Base-by-base conservation (phyloP, 2,113 vertebrate genomes). In the Microtus richardsoni region DNA sequence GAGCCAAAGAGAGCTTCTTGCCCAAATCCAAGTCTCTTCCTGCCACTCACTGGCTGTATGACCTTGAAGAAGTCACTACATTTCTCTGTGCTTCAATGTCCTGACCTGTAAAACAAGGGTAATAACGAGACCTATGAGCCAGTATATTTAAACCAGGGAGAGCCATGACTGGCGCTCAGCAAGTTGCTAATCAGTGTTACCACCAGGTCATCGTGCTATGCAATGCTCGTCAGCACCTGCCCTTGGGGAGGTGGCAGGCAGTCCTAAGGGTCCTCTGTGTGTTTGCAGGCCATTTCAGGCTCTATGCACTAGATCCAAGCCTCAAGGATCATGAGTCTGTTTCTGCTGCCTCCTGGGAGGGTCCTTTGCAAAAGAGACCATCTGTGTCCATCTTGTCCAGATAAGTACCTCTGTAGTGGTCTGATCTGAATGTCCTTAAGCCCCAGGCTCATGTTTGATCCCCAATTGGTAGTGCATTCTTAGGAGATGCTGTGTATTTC, bases 121-220 rank as follows among this genome's bases (percentile, higher is more conserved):
- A 47, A 74, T 47, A 41, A 73, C 5, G 66, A 82, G 58, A 86
- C 26, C 22, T 93, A 12, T 84, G 26, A 6, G 24, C 19, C 28
- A 4, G n/a, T 58, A 0, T 28, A 36, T 79, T 90, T 77, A 66
- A 88, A 12, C 47, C 60, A 66, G 47, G 3, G 14, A 91, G 75
- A 39, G 16, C 28, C 44, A 13, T 22, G 54, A 44, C 94, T 70
- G 49, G 70, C 13, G 3, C 64, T 66, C 12, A 47, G 44, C 22
- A 30, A 62, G 9, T 0, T 1, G 6, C 0, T n/a, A 47, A 54
- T 17, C 17, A 74, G 41, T 13, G 24, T 92, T 96, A 28, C 71
- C 64, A 30, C 41, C 62, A 39, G 0, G 26, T 60, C 8, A 14
- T 26, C 5, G 0, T 41, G 9, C 1, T 2, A n/a, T 4, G 22